Evolutionary conservation across 2,888 invertebrate species (phyloP), one percentile per base, ranked within the genome.

Genomic region (Drosophila suboccidentalis): DNA sequence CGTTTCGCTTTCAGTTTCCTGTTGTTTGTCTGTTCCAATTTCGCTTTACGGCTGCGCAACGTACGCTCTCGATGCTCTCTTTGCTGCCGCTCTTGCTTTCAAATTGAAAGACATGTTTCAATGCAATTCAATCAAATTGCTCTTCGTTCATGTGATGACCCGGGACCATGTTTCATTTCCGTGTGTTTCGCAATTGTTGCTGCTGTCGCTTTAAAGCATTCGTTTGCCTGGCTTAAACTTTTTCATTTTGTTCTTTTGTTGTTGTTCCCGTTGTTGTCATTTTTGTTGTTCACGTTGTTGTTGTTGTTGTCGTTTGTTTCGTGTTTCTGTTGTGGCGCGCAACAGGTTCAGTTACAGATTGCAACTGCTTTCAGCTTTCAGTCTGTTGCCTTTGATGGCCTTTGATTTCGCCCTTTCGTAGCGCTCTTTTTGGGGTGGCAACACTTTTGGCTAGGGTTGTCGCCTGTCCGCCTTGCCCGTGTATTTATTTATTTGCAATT

Each of bases 311-410:
- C 49, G 60, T 57, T 73, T 87, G 78, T 83, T 83, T 80, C 80
- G 66, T 71, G 60, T 65, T 64, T 49, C 63, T 75, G 71, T 71
- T 80, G 75, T 63, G 68, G 66, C 75, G 75, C 64, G 89, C 83
- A 87, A 85, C 86, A 89, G 90, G 78, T 80, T 81, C 74, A 75
- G 62, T 41, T 71, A 64, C 63, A 69, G 61, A 63, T 44, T 32
- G 50, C 60, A 41, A 19, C 26, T 39, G 22, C 69, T 54, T 46
- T 44, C 9, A 13, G 39, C n/a, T 49, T 57, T 5, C 10, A 43
- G 26, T 11, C 19, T 50, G 54, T 11, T 46, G 50, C 64, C 58
- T 60, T 54, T 47, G 61, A 38, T 39, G 50, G 38, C 19, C 34
- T 67, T 63, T 53, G 53, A 57, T 73, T 77, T 26, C 6, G 26